Conservation (phyloP, 2,888 invertebrate genomes). For the Heteromurus nitidus region DNA sequence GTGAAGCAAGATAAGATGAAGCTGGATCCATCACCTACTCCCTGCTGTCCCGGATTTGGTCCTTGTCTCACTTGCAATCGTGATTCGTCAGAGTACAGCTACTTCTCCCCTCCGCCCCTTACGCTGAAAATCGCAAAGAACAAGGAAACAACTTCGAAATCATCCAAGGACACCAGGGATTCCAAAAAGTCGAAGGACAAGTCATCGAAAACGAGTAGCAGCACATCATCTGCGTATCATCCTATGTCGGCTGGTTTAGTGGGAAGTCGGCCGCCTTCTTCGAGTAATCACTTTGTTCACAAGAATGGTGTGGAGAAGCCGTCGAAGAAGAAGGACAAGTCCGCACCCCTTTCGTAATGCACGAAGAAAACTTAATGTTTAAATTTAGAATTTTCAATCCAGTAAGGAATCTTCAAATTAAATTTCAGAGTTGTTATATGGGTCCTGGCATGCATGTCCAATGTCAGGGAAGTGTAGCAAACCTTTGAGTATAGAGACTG, state of each 20-base stretch:
- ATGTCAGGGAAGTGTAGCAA: too few relatives aligned
- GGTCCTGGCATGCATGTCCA: too few relatives aligned
- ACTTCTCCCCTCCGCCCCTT: conserved; percentile 28
- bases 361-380: too few relatives aligned
- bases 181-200: conserved; percentile 64
- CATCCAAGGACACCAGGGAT: conserved; percentile 79
- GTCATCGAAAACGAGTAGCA: conserved; percentile 35
- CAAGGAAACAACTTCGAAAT: conserved; percentile 78
- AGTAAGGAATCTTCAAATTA: background rate
- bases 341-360: conserved; percentile 39
- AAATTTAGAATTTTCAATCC: background rate
- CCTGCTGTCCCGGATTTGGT: conserved; percentile 67
- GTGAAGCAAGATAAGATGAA: background rate
- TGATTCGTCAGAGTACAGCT: conserved; percentile 32
- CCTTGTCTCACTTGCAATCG: conserved; percentile 62
- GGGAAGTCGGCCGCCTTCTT: conserved; percentile 23
- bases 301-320: conserved; percentile 66
- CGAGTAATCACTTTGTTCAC: conserved; percentile 54
- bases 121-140: conserved; percentile 57
- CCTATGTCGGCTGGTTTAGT: conserved; percentile 28
- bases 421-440: too few relatives aligned
- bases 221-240: conserved; percentile 14
- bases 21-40: conserved; percentile 30
- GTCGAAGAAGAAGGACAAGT: conserved; percentile 60
- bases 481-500: conserved; percentile 45